Evolutionary conservation across 2,113 vertebrate genomes (phyloP).

Genomic region (Tichodroma muraria): DNA sequence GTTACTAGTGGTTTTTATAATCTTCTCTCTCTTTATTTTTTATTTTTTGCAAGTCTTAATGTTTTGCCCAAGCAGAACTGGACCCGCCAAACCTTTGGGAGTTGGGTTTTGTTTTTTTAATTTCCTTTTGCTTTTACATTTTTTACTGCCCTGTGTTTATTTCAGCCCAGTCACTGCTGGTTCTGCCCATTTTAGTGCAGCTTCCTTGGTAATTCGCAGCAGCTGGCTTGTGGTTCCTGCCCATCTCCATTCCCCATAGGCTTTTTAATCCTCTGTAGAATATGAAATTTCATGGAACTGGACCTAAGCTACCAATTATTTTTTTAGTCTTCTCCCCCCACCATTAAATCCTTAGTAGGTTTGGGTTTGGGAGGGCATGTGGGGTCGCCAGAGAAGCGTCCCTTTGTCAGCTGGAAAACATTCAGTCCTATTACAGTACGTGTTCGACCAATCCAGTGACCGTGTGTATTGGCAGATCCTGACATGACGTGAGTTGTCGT

Average conservation of each 20-base stretch:
- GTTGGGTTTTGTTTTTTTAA: conserved; percentile 16
- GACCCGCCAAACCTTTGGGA: conserved; percentile 53
- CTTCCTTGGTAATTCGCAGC: conserved; percentile 59
- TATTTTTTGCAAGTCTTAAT: conserved; percentile 68
- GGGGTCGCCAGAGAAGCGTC: neutral
- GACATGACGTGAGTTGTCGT: conserved; percentile 32
- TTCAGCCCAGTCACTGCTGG: conserved; percentile 56
- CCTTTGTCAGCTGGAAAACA: conserved; percentile 28
- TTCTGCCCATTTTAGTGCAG: conserved; percentile 68
- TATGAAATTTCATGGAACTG: conserved; percentile 59
- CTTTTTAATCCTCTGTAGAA: conserved; percentile 61
- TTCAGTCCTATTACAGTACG: conserved; percentile 35
- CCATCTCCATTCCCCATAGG: conserved; percentile 35
- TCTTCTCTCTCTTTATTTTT: conserved; percentile 67
- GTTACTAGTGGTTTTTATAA: conserved; percentile 68
- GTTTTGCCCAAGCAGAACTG: conserved; percentile 67
- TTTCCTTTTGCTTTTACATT: conserved; percentile 63
- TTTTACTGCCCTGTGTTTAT: conserved; percentile 57
- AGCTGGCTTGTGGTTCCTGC: conserved; percentile 61
- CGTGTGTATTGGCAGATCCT: conserved; percentile 59
- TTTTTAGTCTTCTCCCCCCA: conserved; percentile 52
- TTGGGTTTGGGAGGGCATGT: conserved; percentile 40
- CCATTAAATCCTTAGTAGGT: conserved; percentile 30
- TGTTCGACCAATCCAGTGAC: conserved; percentile 64
- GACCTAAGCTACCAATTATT: conserved; percentile 59